Percentiles rank a stretch among this genome's conserved stretches.
These are phyloP conservation scores for Drosophila aff. DNA, from an alignment of 1,140 invertebrate genomes.

Conservation along the genomic window DNA sequence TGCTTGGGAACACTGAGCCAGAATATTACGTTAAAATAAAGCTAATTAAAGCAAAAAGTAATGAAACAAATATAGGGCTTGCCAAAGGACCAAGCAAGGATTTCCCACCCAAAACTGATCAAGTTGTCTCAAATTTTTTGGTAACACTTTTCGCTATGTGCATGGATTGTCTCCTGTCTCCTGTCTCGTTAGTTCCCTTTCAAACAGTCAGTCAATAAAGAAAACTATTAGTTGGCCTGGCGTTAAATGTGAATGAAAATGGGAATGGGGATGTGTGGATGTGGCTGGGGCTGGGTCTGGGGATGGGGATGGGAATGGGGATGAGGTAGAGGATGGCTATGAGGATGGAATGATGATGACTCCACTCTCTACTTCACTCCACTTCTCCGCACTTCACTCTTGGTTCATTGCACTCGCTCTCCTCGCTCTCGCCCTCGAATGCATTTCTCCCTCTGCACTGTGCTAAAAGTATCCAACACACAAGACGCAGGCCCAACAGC, in stretches of 20 bases:
- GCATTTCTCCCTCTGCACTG: slow-evolving; percentile 24
- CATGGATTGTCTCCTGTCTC: slow-evolving; percentile 52
- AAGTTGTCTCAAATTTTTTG: not conserved
- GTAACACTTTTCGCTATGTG: slow-evolving; percentile 18
- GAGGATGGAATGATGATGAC: slow-evolving; percentile 49
- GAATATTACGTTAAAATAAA: not conserved
- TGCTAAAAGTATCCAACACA: slow-evolving; percentile 53
- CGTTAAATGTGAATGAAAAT: slow-evolving; percentile 43
- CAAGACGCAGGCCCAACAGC: slow-evolving; percentile 10
- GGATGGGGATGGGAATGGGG: not conserved
- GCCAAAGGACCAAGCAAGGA: not conserved
- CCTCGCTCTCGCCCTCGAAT: slow-evolving; percentile 1
- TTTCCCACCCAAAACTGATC: not conserved
- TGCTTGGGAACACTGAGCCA: not conserved
- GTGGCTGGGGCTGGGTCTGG: not conserved
- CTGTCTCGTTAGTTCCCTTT: slow-evolving; percentile 73
- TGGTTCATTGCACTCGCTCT: slow-evolving; percentile 52
- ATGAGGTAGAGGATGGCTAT: slow-evolving; percentile 28
- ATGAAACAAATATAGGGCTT: not conserved
- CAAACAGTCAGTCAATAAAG: slow-evolving; percentile 53
- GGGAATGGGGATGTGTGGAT: slow-evolving; percentile 47
- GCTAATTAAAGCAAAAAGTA: too few species aligned
- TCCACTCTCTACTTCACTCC: slow-evolving; percentile 18
- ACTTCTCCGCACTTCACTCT: slow-evolving; percentile 26
- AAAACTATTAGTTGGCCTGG: slow-evolving; percentile 71